Evolutionary conservation across 1,140 invertebrate genomes (phyloP), one percentile per base, ranked within the genome.

Genomic region (Camponotus vicinus): DNA sequence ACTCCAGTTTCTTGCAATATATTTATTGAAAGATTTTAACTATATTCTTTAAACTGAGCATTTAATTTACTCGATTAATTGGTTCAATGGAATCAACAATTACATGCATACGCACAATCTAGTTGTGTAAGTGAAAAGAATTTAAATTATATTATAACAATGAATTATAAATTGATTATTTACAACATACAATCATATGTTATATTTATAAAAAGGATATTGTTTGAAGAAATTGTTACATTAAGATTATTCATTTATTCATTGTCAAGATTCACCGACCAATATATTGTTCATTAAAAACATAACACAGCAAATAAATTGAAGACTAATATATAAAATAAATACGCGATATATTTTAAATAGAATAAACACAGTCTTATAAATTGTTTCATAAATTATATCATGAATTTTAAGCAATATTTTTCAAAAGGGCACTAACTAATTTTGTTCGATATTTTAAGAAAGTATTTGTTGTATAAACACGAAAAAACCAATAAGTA

Each of bases 281-380:
- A 57, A 75, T 42, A 61, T 52, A 73, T 34, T 34, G 32, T 55
- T 69, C 40, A 32, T 69, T 9, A 57, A 73, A 18, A 34, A 71
- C 27, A 55, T 40, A 63, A 2, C 18, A 45, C 55, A 61, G 27
- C 42, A 78, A 40, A 11, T 73, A 83, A 63, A 83, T 32, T 63
- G 57, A 83, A 71, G 49, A 61, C 55, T 71, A 49, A 71, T 61
- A 61, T 9, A 45, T 71, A 73, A 57, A 73, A 75, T 82, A 83
- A 83, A 83, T 83, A 83, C 79, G 64, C 78, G 66, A 73, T 83
- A 52, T 49, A 21, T 61, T 71, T 82, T 83, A 45, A 73, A n/a
- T 63, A 49, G 79, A 61, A 83, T 63, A 75, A 83, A 70, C 27
- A 76, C 55, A 73, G 32, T 40, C 40, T 83, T 75, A 83, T 49